A percentile compares a stretch with the other conserved stretches of the same genome.
Conservation (phyloP, 2,888 invertebrate species). For the Erpobdella octoculata region DNA sequence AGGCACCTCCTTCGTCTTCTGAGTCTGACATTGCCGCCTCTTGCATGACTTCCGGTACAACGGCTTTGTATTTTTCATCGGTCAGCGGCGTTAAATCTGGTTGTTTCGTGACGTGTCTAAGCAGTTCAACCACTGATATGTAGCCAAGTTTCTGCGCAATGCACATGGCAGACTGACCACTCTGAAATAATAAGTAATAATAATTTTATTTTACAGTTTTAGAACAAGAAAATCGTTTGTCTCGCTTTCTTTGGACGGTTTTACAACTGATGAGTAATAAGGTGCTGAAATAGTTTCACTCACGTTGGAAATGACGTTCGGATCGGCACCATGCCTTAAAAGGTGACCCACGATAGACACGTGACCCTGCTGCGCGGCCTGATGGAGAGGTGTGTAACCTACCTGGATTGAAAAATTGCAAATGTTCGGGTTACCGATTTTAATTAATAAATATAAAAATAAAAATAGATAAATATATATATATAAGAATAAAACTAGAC, state of each 20-base stretch:
- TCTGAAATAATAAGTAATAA: constrained; percentile 57
- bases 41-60: constrained; percentile 97
- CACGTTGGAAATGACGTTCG: constrained; percentile 87
- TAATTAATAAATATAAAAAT: not conserved
- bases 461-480: too few relatives aligned
- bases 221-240: too few relatives aligned
- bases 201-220: not conserved
- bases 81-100: constrained; percentile 67
- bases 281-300: constrained; percentile 50
- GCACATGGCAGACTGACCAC: constrained; percentile 90
- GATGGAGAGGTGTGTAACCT: constrained; percentile 66
- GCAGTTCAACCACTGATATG: constrained; percentile 91
- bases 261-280: too few relatives aligned
- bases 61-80: constrained; percentile 93
- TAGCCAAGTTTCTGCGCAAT: constrained; percentile 96
- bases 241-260: too few relatives aligned
- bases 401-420: constrained; percentile 31
- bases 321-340: constrained; percentile 54
- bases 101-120: constrained; percentile 87
- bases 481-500: not conserved
- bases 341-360: constrained; percentile 86
- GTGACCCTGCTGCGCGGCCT: constrained; percentile 98
- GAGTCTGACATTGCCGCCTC: constrained; percentile 97
- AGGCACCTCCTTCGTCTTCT: constrained; percentile 93
- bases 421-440: not conserved